A percentile compares a stretch with the other conserved stretches of the same genome.
Evolutionary conservation across 2,797 vertebrate species (phyloP).

Genomic region (Acipenser transmontanus): DNA sequence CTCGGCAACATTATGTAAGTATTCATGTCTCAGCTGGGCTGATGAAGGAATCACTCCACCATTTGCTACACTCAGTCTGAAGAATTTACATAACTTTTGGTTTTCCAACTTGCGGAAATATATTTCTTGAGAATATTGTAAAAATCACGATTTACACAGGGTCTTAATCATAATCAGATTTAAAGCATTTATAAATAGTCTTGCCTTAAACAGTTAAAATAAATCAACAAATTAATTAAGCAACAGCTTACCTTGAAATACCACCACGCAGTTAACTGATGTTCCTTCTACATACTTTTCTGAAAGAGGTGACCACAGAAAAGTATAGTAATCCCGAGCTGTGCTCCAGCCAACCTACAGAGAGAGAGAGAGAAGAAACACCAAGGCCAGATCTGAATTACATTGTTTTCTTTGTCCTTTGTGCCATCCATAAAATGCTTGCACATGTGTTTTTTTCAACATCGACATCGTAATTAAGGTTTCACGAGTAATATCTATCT

Average conservation of each 20-base stretch:
- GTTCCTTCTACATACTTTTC: constrained; percentile 85
- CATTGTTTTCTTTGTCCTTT: not conserved
- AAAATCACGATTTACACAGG: too few species aligned
- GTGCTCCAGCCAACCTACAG: constrained; percentile 96
- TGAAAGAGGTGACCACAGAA: constrained; percentile 96
- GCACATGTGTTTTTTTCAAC: not conserved
- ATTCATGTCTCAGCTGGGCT: too few species aligned
- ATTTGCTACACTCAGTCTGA: too few species aligned
- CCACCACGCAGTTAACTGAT: constrained; percentile 82
- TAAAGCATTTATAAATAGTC: too few species aligned
- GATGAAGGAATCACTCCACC: too few species aligned
- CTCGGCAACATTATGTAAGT: too few species aligned
- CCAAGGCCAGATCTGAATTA: not conserved
- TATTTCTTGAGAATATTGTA: too few species aligned
- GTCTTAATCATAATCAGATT: too few species aligned
- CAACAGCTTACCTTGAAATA: constrained; percentile 84
- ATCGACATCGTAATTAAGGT: not conserved
- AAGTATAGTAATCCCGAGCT: constrained; percentile 95
- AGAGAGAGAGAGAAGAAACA: constrained; percentile 29
- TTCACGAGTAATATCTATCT: not conserved
- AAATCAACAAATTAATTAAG: constrained; percentile 28
- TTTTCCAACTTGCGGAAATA: too few species aligned
- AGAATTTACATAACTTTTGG: too few species aligned
- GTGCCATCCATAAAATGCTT: not conserved
- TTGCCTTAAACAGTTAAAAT: constrained; percentile 9